Evolutionary conservation across 2,888 invertebrate species (phyloP), one percentile per base, ranked within the genome.

Genomic region (Latrodectus elegans): DNA sequence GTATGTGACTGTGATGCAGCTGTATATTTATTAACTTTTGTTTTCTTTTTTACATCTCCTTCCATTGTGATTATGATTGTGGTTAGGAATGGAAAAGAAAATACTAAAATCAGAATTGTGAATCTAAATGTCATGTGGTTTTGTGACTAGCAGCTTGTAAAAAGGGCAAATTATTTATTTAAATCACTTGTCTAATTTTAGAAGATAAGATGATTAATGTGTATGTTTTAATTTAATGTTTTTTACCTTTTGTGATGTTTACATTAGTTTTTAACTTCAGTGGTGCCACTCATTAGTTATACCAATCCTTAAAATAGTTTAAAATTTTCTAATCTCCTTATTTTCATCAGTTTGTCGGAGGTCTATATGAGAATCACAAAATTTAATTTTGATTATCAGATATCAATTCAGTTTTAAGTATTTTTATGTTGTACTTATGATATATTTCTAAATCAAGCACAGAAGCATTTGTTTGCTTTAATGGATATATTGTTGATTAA

Each of bases 31-130:
- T 88, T 83, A 88, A 77, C 38, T 38, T 38, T 38, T 38, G 38
- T 38, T 38, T 83, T 83, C 74, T 86, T 88, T 77, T 65, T 55
- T 73, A 83, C 75, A 74, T 83, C 83, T 88, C 82, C 83, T 88
- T 82, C 87, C 87, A 88, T 88, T 88, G 87, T 88, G 87, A 88
- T 88, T 82, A 88, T 88, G 82, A 88, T 83, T 83, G 87, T 83
- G 82, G 87, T 52, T 88, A 83, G 83, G 83, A 83, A 88, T 87
- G 86, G 81, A 86, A 81, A 80, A 68, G 60, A 72, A 76, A 14
- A 70, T 26, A 70, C 22, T 38, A 70, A 70, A 84, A 83, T 78
- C 74, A 26, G 73, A 74, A 49, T 70, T 77, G 77, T 84, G 75
- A 86, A 76, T 80, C 12, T 81, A 82, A 67, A 73, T 67, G 68